Base-by-base conservation (phyloP, 2,888 invertebrate species). In the Sphaeridia pumilis region DNA sequence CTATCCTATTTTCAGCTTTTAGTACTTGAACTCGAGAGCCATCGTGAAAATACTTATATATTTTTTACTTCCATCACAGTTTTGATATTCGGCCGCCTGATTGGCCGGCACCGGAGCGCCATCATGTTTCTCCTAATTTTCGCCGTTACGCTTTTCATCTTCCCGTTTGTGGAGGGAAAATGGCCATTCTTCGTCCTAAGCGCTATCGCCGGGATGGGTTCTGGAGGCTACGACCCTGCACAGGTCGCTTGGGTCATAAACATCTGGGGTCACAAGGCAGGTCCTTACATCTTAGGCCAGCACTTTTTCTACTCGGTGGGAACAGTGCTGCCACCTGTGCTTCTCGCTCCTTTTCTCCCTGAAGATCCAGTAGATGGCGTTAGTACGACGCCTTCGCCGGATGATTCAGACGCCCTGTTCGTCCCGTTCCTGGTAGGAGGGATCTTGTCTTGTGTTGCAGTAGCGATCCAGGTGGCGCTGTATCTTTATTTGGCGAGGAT, bases 161-260 rank as follows among this genome's bases (percentile, higher is more conserved):
- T 48, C 7, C 58, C 58, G 14, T 42, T 43, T 28, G 36, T 42
- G 3, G 42, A 53, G 4, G 36, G 27, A 1, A 22, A 53, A 1
- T 14, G 24, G 2, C 25, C 43, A 20, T 57, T 57, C 34, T 57
- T 48, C 36, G n/a, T 34, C 21, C 7, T 44, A 14, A 49, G 48
- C 1, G 59, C 26, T 2, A 1, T 54, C 7, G 28, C 52, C 1
- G 59, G 59, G 2, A 41, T 55, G 10, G 55, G 46, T 31, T 42
- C 26, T 17, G 59, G 60, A 1, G 47, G 52, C 12, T 58, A 58
- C 34, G 58, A 58, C 38, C 31, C 49, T 4, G 60, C 56, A 4
- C 56, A 56, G 31, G 49, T 60, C 28, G 58, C 56, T 0, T 56
- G 60, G 56, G 46, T 58, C 2, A 58, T 59, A 28, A 56, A 59